phyloP scores from a whole-genome alignment of 2,797 vertebrate species.

The Valencia hispanica region DNA sequence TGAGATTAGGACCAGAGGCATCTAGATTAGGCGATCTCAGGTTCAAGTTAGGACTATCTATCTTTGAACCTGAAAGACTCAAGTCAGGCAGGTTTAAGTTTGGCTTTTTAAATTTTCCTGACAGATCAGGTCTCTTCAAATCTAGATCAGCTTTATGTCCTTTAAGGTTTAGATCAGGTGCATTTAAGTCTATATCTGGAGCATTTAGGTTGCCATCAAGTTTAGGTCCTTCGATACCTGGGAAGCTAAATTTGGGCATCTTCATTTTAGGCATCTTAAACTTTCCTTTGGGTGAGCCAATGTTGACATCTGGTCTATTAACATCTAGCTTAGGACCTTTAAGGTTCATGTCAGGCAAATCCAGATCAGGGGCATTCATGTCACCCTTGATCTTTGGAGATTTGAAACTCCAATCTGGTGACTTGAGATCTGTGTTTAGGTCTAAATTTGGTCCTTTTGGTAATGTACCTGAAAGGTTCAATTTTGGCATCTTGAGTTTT shows the following conservation, averaged over 20 bases:
- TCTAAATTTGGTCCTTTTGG: conserved; percentile 48
- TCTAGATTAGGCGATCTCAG: conserved; percentile 38
- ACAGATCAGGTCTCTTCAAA: conserved; percentile 43
- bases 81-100: conserved; percentile 40
- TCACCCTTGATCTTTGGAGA: conserved; percentile 59
- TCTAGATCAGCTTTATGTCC: conserved; percentile 40
- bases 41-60: conserved; percentile 31
- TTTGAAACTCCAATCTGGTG: conserved; percentile 37
- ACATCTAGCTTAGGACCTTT: conserved; percentile 1
- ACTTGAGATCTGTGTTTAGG: conserved; percentile 13
- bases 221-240: conserved; percentile 22
- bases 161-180: conserved; percentile 51
- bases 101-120: conserved; percentile 67
- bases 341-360: conserved; percentile 37
- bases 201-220: conserved; percentile 8
- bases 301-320: conserved; percentile 5
- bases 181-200: conserved; percentile 5
- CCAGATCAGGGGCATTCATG: conserved; percentile 42
- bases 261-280: conserved; percentile 32
- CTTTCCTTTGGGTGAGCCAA: conserved; percentile 32
- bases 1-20: conserved; percentile 56
- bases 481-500: conserved; percentile 53
- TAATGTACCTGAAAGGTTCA: conserved; percentile 41
- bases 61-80: conserved; percentile 39
- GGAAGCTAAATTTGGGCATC: conserved; percentile 32